These are phyloP conservation scores for Yponomeuta evonymella DNA, from an alignment of 2,888 invertebrate genomes.

Conservation along the genomic window DNA sequence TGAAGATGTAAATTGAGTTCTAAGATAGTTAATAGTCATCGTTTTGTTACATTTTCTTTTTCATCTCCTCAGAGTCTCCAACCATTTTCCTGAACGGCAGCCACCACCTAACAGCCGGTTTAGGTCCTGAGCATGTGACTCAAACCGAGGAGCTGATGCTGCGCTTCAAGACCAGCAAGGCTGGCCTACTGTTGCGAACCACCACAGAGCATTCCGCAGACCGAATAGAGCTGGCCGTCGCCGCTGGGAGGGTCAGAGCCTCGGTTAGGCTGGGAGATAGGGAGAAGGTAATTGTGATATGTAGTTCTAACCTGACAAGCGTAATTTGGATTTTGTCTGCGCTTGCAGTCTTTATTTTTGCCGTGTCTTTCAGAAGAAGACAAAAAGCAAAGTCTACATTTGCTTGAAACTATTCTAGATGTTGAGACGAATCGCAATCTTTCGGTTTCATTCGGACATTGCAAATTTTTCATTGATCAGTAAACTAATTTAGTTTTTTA, in stretches of 20 bases:
- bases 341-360: too few relatives aligned
- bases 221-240: slow-evolving; percentile 89
- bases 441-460: too few relatives aligned
- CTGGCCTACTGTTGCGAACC: slow-evolving; percentile 86
- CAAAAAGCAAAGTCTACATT: too few relatives aligned
- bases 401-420: too few relatives aligned
- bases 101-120: slow-evolving; percentile 87
- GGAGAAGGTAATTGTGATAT: slow-evolving; percentile 80
- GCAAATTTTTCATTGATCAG: too few relatives aligned
- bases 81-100: slow-evolving; percentile 92
- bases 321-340: too few relatives aligned
- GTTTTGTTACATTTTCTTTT: background rate
- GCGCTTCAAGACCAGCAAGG: slow-evolving; percentile 88
- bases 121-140: slow-evolving; percentile 85
- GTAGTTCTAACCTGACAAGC: too few relatives aligned
- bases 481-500: too few relatives aligned
- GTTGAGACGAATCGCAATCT: too few relatives aligned
- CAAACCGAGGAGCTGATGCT: slow-evolving; percentile 94
- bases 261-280: slow-evolving; percentile 89
- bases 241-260: slow-evolving; percentile 88
- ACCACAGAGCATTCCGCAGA: slow-evolving; percentile 87
- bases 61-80: slow-evolving; percentile 81
- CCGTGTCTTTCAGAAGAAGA: too few relatives aligned
- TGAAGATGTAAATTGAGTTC: too few relatives aligned
- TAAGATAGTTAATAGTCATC: too few relatives aligned